Percentiles rank a stretch among this genome's conserved stretches.
phyloP scores from a whole-genome alignment of 2,797 vertebrate species.

The Taeniopygia guttata region DNA sequence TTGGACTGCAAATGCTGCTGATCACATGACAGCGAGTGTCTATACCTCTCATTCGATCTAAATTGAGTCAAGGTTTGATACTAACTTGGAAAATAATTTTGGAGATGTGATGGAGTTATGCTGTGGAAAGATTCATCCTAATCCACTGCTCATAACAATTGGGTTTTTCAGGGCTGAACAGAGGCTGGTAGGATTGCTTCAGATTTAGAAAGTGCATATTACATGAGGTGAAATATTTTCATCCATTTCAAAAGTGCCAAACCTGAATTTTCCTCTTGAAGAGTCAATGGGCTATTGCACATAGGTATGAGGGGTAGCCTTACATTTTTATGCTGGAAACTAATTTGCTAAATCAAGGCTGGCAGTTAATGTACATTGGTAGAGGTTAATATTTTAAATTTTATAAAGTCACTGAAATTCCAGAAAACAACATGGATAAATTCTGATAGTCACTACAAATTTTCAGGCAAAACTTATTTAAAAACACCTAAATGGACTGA shows the following conservation, averaged over 20 bases:
- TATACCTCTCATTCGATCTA: not conserved
- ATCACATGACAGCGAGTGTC: not conserved
- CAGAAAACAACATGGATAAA: not conserved
- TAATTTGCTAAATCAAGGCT: not conserved
- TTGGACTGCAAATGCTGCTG: not conserved
- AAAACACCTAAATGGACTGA: not conserved
- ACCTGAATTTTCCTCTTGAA: not conserved
- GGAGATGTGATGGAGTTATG: not conserved
- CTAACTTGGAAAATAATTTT: not conserved
- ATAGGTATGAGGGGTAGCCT: not conserved
- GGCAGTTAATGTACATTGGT: not conserved
- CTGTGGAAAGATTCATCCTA: not conserved
- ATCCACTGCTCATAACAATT: not conserved
- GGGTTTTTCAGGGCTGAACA: not conserved
- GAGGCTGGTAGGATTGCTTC: not conserved
- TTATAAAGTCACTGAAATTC: not conserved
- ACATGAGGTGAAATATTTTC: not conserved
- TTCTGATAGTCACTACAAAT: not conserved
- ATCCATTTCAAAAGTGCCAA: not conserved
- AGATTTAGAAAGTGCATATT: not conserved
- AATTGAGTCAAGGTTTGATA: not conserved
- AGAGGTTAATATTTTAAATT: not conserved
- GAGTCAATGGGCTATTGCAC: not conserved
- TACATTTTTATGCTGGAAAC: not conserved
- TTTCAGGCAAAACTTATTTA: not conserved